Percentiles rank a stretch among this genome's conserved stretches.
Evolutionary conservation across 2,113 vertebrate species (phyloP).

Genomic region (Bos indicus): DNA sequence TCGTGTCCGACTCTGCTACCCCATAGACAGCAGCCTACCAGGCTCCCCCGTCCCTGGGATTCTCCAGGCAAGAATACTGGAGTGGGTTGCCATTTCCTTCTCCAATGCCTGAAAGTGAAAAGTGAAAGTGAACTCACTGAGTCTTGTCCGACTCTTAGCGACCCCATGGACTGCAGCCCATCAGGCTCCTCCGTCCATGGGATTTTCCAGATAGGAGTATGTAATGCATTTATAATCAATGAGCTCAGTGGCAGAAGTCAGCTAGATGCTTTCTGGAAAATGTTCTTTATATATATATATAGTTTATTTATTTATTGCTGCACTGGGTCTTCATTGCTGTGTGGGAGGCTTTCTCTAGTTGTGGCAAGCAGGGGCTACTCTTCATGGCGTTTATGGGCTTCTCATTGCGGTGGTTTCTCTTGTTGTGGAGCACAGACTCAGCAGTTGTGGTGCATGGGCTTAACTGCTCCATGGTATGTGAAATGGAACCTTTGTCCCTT

Average conservation of each 20-base stretch:
- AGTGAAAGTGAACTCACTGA: too few species aligned
- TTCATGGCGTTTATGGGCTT: not conserved
- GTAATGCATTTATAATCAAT: not conserved
- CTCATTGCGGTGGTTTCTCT: not conserved
- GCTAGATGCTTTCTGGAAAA: not conserved
- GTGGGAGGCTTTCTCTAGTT: not conserved
- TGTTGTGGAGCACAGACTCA: not conserved
- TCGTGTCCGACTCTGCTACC: rapidly evolving
- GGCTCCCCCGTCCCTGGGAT: too few species aligned
- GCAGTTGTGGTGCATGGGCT: not conserved
- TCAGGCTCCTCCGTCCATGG: too few species aligned
- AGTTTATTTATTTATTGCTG: not conserved
- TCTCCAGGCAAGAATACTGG: too few species aligned
- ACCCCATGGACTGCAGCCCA: too few species aligned
- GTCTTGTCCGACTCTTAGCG: too few species aligned
- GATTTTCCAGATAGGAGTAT: not conserved
- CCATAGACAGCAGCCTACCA: too few species aligned
- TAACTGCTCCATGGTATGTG: not conserved
- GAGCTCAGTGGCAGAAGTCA: not conserved
- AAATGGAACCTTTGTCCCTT: not conserved
- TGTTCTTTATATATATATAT: not conserved
- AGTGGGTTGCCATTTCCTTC: too few species aligned
- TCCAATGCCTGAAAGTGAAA: too few species aligned
- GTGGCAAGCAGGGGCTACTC: not conserved
- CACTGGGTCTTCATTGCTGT: not conserved